Evolutionary conservation across 2,113 vertebrate species (phyloP).

Genomic region (Isichthys henryi): DNA sequence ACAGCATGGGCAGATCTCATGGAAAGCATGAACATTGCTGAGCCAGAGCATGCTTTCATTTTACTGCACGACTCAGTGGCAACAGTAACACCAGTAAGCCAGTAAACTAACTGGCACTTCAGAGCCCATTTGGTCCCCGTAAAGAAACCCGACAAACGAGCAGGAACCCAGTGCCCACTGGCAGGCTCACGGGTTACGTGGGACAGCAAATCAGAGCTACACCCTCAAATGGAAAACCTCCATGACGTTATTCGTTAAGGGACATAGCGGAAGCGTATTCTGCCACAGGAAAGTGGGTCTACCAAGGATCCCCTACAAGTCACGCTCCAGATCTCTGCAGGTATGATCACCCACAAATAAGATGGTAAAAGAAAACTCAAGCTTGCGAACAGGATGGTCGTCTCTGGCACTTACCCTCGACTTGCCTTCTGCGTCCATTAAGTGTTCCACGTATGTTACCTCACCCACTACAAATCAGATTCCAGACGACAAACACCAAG

Average conservation of each 20-base stretch:
- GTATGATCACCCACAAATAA: conserved; percentile 43
- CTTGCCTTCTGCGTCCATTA: conserved; percentile 99
- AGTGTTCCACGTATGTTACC: conserved; percentile 99
- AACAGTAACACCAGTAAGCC: conserved; percentile 7
- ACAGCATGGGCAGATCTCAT: not conserved
- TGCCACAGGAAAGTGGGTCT: not conserved
- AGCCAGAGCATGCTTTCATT: conserved; percentile 10
- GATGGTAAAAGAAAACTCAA: conserved; percentile 51
- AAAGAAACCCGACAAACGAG: conserved; percentile 9
- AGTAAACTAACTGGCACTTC: not conserved
- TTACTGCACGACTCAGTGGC: not conserved
- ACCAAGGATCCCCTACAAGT: conserved; percentile 26
- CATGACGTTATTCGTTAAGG: not conserved
- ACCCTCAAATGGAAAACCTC: conserved; percentile 14
- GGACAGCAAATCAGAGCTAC: conserved; percentile 7
- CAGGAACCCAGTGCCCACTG: conserved; percentile 10
- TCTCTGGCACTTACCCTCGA: conserved; percentile 99
- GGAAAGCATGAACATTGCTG: not conserved
- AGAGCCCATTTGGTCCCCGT: not conserved
- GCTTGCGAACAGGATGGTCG: conserved; percentile 64
- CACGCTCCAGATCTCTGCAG: conserved; percentile 42
- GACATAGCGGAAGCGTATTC: not conserved
- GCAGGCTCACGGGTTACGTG: not conserved
- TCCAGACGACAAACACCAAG: conserved; percentile 99
- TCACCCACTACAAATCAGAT: conserved; percentile 99